Evolutionary conservation across 2,113 vertebrate species (phyloP).

Genomic region (Candoia aspera): DNA sequence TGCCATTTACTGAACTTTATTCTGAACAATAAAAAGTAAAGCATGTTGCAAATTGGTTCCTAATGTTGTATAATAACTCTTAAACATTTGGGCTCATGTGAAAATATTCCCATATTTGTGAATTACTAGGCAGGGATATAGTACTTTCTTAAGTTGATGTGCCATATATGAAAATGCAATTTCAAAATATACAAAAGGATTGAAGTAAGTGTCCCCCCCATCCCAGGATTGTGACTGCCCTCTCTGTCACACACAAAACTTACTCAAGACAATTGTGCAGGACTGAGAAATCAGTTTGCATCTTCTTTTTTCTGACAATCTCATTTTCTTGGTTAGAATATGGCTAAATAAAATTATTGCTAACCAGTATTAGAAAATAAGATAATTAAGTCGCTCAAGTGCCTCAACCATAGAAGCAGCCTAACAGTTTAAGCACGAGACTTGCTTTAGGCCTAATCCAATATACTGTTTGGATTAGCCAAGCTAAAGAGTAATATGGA

Average conservation of each 20-base stretch:
- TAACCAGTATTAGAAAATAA: slow-evolving; percentile 50
- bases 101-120: slow-evolving; percentile 63
- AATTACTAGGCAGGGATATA: slow-evolving; percentile 56
- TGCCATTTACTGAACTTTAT: slow-evolving; percentile 52
- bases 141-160: slow-evolving; percentile 43
- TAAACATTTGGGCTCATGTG: slow-evolving; percentile 69
- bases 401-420: slow-evolving; percentile 13
- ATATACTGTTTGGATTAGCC: background rate
- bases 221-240: slow-evolving; percentile 34
- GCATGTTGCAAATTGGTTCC: slow-evolving; percentile 50
- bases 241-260: background rate
- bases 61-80: slow-evolving; percentile 45
- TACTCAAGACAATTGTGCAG: background rate
- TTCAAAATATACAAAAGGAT: slow-evolving; percentile 41
- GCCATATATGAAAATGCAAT: slow-evolving; percentile 49
- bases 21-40: slow-evolving; percentile 53
- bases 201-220: slow-evolving; percentile 44
- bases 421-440: background rate
- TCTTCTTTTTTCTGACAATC: slow-evolving; percentile 30
- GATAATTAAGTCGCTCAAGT: slow-evolving; percentile 13
- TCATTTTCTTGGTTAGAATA: slow-evolving; percentile 49
- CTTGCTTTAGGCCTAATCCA: too few relatives aligned
- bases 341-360: slow-evolving; percentile 73
- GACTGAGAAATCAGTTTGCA: background rate
- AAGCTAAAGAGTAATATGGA: background rate